Percentiles rank a stretch among this genome's conserved stretches.
These are phyloP conservation scores for Ictidomys tridecemlineatus DNA, from an alignment of 2,113 vertebrate species.

Conservation along the genomic window DNA sequence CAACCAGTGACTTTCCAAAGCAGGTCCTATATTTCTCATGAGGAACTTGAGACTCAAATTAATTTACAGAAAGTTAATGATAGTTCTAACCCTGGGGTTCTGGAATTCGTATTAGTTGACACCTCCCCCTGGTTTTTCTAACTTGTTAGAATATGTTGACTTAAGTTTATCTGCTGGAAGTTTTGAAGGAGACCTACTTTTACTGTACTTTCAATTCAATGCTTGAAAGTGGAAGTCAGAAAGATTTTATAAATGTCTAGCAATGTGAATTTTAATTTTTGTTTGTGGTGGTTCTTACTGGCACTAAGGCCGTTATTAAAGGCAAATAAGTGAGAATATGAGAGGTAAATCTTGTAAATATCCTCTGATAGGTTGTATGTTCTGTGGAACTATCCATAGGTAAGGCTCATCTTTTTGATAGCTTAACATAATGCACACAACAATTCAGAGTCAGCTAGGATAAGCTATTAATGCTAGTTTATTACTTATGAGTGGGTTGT, in stretches of 20 bases:
- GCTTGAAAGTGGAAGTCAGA: not conserved
- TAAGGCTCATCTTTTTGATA: not conserved
- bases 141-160: not conserved
- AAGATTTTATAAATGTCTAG: conserved; percentile 27
- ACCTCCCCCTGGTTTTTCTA: not conserved
- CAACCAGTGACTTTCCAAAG: not conserved
- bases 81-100: not conserved
- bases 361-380: not conserved
- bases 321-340: not conserved
- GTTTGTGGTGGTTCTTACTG: not conserved
- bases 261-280: not conserved
- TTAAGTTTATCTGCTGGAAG: not conserved
- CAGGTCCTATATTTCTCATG: not conserved
- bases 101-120: not conserved
- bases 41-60: not conserved
- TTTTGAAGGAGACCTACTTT: not conserved
- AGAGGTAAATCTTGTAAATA: not conserved
- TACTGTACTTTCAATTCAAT: not conserved
- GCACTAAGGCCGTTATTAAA: not conserved
- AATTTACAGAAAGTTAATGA: not conserved
- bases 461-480: conserved; percentile 55
- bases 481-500: conserved; percentile 67
- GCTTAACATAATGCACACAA: not conserved
- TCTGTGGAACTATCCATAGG: not conserved
- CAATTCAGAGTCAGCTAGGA: conserved; percentile 60